Conservation (phyloP, 2,113 vertebrate species). For the cattle (Bos taurus) region DNA sequence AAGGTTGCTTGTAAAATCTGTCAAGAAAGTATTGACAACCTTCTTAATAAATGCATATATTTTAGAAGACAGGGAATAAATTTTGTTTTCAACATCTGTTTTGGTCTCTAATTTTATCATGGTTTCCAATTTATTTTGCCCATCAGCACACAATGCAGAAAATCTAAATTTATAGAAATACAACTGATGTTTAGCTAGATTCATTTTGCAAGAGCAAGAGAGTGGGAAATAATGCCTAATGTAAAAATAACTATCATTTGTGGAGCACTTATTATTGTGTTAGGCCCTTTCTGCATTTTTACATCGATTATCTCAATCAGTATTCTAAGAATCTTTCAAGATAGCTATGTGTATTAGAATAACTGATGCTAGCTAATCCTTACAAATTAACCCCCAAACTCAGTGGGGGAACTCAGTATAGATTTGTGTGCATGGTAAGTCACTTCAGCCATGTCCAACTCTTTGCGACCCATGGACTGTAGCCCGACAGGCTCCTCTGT, state of each 20-base stretch:
- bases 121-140: background rate
- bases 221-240: background rate
- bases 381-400: background rate
- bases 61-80: background rate
- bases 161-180: background rate
- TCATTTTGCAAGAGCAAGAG: background rate
- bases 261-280: background rate
- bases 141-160: background rate
- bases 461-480: background rate
- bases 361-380: background rate
- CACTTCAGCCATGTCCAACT: background rate
- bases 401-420: background rate
- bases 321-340: background rate
- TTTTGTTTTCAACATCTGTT: background rate
- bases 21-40: background rate
- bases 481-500: background rate
- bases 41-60: background rate
- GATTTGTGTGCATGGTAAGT: background rate
- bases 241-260: slow-evolving; percentile 1
- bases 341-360: background rate
- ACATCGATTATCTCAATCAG: background rate
- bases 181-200: background rate
- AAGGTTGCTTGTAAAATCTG: background rate
- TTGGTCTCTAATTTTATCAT: background rate
- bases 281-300: background rate